These are phyloP conservation scores for Heliconius cydno DNA, from an alignment of 2,888 invertebrate species.

Conservation along the genomic window DNA sequence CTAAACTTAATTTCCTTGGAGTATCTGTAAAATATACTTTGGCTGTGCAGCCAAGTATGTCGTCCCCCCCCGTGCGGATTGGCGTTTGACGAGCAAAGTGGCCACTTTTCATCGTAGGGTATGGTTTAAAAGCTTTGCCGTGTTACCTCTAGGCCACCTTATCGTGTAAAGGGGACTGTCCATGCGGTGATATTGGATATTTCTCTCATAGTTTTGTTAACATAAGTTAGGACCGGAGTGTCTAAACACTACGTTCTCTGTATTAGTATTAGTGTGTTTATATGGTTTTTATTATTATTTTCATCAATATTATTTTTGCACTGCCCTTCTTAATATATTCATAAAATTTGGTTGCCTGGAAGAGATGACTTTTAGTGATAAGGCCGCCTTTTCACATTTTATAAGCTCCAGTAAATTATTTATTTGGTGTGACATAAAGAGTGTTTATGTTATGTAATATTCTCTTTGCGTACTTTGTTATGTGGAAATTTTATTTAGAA, in stretches of 20 bases:
- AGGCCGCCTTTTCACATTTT: no score
- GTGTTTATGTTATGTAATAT: no score
- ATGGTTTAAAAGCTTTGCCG: conserved; percentile 78
- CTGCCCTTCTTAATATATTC: no score
- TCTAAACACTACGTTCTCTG: background rate
- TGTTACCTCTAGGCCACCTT: conserved; percentile 69
- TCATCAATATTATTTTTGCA: no score
- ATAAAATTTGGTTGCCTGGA: no score
- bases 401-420: no score
- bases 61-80: conserved; percentile 59
- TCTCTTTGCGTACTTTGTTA: no score
- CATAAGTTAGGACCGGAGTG: background rate
- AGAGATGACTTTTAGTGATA: no score
- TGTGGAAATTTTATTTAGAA: no score
- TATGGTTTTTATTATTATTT: no score
- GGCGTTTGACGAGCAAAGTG: conserved; percentile 80
- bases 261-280: no score
- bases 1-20: background rate
- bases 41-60: conserved; percentile 45
- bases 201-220: background rate
- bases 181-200: conserved; percentile 24
- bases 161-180: conserved; percentile 40
- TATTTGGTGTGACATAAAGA: no score
- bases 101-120: conserved; percentile 78
- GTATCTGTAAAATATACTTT: conserved; percentile 43